Percentiles rank a stretch among this genome's conserved stretches.
Conservation (phyloP, 2,113 vertebrate species). For the Prolemur simus region DNA sequence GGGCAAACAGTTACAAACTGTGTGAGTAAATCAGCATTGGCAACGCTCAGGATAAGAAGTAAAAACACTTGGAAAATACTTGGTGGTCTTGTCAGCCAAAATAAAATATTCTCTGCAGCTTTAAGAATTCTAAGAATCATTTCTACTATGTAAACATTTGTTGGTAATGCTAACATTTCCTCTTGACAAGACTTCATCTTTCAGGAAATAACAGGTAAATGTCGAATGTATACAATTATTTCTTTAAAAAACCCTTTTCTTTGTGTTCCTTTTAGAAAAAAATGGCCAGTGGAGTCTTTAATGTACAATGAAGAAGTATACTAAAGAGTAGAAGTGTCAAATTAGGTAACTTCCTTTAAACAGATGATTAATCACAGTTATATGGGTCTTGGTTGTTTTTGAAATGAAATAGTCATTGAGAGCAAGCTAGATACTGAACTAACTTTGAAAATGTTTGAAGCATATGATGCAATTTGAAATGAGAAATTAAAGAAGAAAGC, state of each 20-base stretch:
- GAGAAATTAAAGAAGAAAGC: not conserved
- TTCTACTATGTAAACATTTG: conserved; percentile 46
- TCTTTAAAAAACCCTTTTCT: conserved; percentile 27
- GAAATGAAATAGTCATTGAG: conserved; percentile 29
- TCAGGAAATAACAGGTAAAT: conserved; percentile 33
- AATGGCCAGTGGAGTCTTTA: conserved; percentile 23
- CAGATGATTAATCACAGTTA: conserved; percentile 23
- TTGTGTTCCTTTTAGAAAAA: conserved; percentile 26
- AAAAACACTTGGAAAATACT: conserved; percentile 44
- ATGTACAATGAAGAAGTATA: not conserved
- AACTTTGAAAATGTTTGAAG: not conserved
- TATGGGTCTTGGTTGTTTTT: not conserved
- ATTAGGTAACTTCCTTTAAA: conserved; percentile 40
- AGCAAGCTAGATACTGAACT: conserved; percentile 20
- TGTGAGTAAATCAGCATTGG: not conserved
- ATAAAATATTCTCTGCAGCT: conserved; percentile 34
- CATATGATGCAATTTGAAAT: not conserved
- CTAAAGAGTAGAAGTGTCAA: conserved; percentile 14
- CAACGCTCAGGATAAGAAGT: not conserved
- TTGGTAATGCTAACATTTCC: conserved; percentile 49
- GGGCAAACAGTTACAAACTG: conserved; percentile 38
- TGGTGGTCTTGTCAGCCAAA: conserved; percentile 42
- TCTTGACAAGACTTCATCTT: conserved; percentile 55
- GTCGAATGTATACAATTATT: conserved; percentile 21
- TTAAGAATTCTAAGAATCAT: conserved; percentile 45